Evolutionary conservation across 2,888 invertebrate genomes (phyloP).

Genomic region (Drosophila koepferae): DNA sequence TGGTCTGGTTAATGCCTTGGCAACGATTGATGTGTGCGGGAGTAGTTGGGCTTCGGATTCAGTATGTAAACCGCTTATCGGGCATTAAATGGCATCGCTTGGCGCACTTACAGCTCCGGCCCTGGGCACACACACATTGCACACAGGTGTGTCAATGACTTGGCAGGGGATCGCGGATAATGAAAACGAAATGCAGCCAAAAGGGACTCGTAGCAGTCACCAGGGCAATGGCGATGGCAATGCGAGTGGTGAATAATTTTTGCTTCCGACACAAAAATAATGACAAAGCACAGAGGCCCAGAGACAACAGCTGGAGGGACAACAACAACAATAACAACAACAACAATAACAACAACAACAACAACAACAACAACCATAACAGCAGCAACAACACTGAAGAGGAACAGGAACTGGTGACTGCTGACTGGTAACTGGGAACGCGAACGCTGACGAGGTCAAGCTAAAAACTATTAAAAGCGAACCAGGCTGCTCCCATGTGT

Average conservation of each 20-base stretch:
- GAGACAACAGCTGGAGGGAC: conserved; percentile 52
- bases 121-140: conserved; percentile 4
- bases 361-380: conserved; percentile 13
- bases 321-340: conserved; percentile 19
- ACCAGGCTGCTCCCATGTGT: conserved; percentile 74
- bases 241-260: conserved; percentile 70
- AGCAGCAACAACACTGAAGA: conserved; percentile 8
- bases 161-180: conserved; percentile 68
- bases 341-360: conserved; percentile 2
- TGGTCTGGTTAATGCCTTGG: background rate
- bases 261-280: conserved; percentile 77
- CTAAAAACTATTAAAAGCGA: conserved; percentile 77
- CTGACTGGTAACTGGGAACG: conserved; percentile 28
- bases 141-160: conserved; percentile 78
- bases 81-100: conserved; percentile 24
- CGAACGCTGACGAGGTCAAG: conserved; percentile 76
- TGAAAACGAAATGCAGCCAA: conserved; percentile 75
- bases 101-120: background rate
- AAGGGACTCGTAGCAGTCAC: conserved; percentile 61
- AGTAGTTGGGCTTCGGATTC: background rate
- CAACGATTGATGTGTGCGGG: background rate
- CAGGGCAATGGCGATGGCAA: conserved; percentile 67
- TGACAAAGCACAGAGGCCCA: conserved; percentile 54
- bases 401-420: conserved; percentile 30
- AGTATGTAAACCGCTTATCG: conserved; percentile 13